Evolutionary conservation across 2,113 vertebrate species (phyloP).

Genomic region (Carollia perspicillata): DNA sequence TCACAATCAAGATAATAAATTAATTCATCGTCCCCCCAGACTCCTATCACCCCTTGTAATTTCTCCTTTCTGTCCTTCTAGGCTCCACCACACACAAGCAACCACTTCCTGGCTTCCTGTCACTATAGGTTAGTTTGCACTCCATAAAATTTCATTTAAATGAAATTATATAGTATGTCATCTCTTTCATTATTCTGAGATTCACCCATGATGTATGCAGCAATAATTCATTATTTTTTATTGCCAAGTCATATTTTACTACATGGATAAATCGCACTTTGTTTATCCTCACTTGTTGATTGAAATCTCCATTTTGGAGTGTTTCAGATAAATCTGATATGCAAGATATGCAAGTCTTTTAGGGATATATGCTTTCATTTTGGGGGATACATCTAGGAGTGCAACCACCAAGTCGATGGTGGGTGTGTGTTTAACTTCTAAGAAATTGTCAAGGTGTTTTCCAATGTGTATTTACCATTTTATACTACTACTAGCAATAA

Average conservation of each 20-base stretch:
- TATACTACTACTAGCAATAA: background rate
- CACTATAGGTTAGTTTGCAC: background rate
- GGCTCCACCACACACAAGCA: background rate
- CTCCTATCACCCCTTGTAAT: background rate
- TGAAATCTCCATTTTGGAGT: background rate
- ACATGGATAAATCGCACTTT: background rate
- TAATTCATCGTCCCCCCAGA: background rate
- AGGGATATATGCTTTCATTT: background rate
- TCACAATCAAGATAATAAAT: background rate
- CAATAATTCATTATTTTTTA: background rate
- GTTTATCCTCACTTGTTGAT: background rate
- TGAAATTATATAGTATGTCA: background rate
- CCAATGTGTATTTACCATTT: background rate
- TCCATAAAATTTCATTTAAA: background rate
- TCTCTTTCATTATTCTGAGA: background rate
- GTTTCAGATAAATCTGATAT: background rate
- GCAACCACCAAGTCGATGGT: background rate
- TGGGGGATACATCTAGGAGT: background rate
- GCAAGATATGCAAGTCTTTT: background rate
- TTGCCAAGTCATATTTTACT: background rate
- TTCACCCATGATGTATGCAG: background rate
- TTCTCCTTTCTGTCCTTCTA: background rate
- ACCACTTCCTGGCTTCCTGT: background rate
- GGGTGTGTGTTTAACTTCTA: background rate
- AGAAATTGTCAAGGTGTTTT: background rate